phyloP scores from a whole-genome alignment of 2,113 vertebrate species.

The Lagopus muta region DNA sequence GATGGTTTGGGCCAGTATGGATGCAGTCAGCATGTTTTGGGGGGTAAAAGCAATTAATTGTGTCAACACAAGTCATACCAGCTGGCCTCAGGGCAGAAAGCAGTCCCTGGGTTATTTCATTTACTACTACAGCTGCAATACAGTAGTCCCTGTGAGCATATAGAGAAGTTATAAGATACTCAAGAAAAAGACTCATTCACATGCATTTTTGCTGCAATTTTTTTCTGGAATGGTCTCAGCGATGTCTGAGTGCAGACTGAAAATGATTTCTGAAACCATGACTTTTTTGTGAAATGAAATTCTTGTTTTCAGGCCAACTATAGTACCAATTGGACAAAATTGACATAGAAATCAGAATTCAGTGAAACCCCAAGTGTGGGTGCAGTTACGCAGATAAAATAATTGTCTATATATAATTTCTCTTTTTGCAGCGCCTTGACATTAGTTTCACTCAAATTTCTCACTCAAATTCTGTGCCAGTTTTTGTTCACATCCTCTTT shows the following conservation, averaged over 20 bases:
- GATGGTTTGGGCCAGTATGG: constrained; percentile 52
- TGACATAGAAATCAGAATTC: constrained; percentile 35
- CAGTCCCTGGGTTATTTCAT: constrained; percentile 41
- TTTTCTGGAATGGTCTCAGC: constrained; percentile 46
- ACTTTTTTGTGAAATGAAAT: constrained; percentile 16
- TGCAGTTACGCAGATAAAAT: not conserved
- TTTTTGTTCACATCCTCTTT: not conserved
- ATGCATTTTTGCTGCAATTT: constrained; percentile 42
- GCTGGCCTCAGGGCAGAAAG: constrained; percentile 44
- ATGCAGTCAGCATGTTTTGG: constrained; percentile 61
- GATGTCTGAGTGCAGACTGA: constrained; percentile 5
- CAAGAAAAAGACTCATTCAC: constrained; percentile 37
- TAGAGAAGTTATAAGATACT: constrained; percentile 57
- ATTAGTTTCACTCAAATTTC: constrained; percentile 2
- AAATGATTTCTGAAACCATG: constrained; percentile 44
- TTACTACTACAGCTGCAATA: constrained; percentile 67
- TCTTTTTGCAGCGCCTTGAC: not conserved
- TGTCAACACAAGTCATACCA: constrained; percentile 44
- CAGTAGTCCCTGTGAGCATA: constrained; percentile 68
- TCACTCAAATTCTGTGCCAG: not conserved
- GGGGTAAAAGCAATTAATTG: constrained; percentile 60
- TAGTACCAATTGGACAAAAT: constrained; percentile 18
- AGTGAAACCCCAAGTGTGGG: not conserved
- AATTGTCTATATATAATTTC: not conserved
- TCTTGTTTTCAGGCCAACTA: constrained; percentile 28